phyloP scores from a whole-genome alignment of 2,888 invertebrate genomes.

The Colostygia pectinataria region DNA sequence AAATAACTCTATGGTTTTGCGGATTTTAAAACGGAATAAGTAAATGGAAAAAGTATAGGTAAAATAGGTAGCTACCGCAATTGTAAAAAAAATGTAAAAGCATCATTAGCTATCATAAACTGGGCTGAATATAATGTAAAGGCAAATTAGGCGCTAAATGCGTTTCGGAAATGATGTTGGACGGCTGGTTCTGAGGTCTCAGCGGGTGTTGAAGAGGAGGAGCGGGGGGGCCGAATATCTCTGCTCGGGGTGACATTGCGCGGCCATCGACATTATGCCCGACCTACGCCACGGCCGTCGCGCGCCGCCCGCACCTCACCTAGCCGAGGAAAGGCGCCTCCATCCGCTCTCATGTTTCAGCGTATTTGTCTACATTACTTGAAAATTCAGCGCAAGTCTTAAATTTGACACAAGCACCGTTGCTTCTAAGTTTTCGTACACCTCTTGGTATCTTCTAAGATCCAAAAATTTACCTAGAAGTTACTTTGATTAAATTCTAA shows the following conservation, averaged over 20 bases:
- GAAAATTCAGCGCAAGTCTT: neutral
- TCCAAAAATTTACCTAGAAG: too few species aligned
- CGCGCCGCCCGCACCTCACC: slow-evolving; percentile 47
- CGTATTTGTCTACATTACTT: slow-evolving; percentile 1
- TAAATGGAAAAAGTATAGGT: too few species aligned
- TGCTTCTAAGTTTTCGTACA: too few species aligned
- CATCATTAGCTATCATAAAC: neutral
- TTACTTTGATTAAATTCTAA: too few species aligned
- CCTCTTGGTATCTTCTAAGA: too few species aligned
- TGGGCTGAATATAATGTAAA: slow-evolving; percentile 28
- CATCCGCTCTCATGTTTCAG: slow-evolving; percentile 46
- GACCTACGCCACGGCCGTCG: slow-evolving; percentile 70
- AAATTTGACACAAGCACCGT: neutral
- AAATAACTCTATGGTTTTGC: too few species aligned
- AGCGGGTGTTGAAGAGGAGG: slow-evolving; percentile 36
- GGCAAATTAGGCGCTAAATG: slow-evolving; percentile 46
- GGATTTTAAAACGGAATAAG: too few species aligned
- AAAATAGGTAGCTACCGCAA: neutral
- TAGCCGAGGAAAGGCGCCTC: slow-evolving; percentile 55
- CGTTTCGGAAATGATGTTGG: slow-evolving; percentile 65
- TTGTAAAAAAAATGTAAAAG: neutral
- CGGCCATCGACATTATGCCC: slow-evolving; percentile 74
- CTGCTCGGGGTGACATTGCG: slow-evolving; percentile 76
- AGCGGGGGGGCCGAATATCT: slow-evolving; percentile 59
- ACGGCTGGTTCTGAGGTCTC: slow-evolving; percentile 42